Conservation (phyloP, 2,888 invertebrate genomes). For the Drosophila subquinaria region DNA sequence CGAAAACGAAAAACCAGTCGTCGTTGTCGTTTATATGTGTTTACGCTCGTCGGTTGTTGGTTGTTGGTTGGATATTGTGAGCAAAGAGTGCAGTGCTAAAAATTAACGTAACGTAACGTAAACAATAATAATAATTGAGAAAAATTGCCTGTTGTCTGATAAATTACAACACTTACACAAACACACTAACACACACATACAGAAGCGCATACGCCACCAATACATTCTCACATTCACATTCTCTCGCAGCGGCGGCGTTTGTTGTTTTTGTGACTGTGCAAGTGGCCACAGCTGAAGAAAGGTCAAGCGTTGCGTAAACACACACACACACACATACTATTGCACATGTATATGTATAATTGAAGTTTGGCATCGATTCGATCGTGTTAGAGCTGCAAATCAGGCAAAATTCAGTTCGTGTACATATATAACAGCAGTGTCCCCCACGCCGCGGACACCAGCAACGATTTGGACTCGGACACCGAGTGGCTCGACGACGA, state of each 20-base stretch:
- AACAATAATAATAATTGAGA: slow-evolving; percentile 52
- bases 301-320: slow-evolving; percentile 77
- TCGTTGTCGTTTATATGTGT: slow-evolving; percentile 18
- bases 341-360: slow-evolving; percentile 19
- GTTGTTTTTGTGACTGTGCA: slow-evolving; percentile 39
- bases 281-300: slow-evolving; percentile 58
- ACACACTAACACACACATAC: slow-evolving; percentile 8
- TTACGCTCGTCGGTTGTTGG: slow-evolving; percentile 14
- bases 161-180: slow-evolving; percentile 45
- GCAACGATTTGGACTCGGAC: slow-evolving; percentile 60
- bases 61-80: slow-evolving; percentile 20
- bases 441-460: slow-evolving; percentile 79
- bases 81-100: slow-evolving; percentile 59
- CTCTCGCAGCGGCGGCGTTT: slow-evolving; percentile 25
- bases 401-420: slow-evolving; percentile 83
- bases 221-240: slow-evolving; percentile 12
- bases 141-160: slow-evolving; percentile 54
- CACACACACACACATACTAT: slow-evolving; percentile 19
- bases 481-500: slow-evolving; percentile 76
- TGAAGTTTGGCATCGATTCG: slow-evolving; percentile 33
- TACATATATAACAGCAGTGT: slow-evolving; percentile 80
- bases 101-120: slow-evolving; percentile 55
- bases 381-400: slow-evolving; percentile 47
- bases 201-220: slow-evolving; percentile 19
- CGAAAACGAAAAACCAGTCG: slow-evolving; percentile 50